A percentile compares a stretch with the other conserved stretches of the same genome.
Conservation (phyloP, 2,113 vertebrate genomes). For the Cyphomyrus discorhynchus region DNA sequence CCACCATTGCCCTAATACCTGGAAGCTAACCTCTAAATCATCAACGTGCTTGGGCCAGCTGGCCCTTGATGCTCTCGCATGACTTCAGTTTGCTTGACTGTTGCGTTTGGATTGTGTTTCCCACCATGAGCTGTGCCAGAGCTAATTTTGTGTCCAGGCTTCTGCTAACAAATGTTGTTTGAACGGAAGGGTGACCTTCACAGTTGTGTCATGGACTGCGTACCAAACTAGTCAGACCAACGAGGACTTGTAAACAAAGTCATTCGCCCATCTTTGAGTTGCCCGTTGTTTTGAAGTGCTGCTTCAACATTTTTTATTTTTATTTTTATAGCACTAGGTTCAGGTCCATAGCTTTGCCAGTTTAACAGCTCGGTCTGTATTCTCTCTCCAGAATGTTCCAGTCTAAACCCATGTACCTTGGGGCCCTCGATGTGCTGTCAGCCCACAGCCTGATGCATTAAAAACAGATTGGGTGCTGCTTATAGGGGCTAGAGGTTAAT, state of each 20-base stretch:
- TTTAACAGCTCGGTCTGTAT: too few species aligned
- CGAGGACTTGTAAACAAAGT: not conserved
- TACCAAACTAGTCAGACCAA: not conserved
- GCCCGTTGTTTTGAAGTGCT: not conserved
- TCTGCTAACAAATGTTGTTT: not conserved
- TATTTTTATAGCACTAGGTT: not conserved
- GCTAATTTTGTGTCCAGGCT: not conserved
- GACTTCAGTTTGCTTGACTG: not conserved
- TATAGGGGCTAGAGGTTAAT: not conserved
- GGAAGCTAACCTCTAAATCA: not conserved
- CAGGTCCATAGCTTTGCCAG: too few species aligned
- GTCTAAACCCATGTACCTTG: not conserved
- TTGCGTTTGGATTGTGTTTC: not conserved
- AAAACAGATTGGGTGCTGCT: not conserved
- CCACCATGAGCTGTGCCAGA: not conserved
- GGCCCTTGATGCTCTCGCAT: not conserved
- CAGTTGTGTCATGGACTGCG: not conserved
- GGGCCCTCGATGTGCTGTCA: not conserved
- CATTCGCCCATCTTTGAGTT: not conserved
- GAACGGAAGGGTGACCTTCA: conserved; percentile 1
- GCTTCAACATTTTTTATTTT: not conserved
- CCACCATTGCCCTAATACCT: not conserved
- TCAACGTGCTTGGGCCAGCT: not conserved
- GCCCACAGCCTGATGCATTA: not conserved
- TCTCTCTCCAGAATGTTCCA: too few species aligned